Conservation (phyloP, 2,888 invertebrate genomes). For the Halictus ligatus region DNA sequence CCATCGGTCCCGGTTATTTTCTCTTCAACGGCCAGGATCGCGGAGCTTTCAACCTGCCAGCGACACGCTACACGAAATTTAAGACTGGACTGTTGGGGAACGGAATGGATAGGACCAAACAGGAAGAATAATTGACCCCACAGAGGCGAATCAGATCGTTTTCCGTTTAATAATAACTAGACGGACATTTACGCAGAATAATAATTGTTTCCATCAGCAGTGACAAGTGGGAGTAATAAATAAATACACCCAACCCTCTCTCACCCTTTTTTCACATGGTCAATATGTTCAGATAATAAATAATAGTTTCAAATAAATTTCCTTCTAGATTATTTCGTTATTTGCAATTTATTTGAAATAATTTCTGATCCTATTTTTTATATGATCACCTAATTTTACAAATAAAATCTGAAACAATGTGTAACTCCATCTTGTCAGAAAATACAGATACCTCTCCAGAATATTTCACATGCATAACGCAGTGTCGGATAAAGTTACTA, state of each 20-base stretch:
- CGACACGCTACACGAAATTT: constrained; percentile 3
- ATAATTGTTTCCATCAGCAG: neutral
- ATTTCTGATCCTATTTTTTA: no score
- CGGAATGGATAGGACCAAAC: neutral
- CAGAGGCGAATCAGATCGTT: neutral
- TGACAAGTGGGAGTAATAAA: neutral
- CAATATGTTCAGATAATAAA: no score
- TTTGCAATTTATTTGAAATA: no score
- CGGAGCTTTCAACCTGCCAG: neutral
- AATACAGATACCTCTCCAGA: no score
- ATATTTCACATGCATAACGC: no score
- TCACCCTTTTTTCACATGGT: no score
- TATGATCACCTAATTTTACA: no score
- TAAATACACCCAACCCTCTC: neutral
- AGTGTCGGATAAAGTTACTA: no score
- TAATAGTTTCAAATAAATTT: no score
- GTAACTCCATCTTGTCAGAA: no score
- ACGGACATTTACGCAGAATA: neutral
- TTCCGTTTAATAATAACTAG: neutral
- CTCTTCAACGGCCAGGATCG: neutral
- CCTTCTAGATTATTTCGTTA: no score
- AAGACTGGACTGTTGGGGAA: neutral
- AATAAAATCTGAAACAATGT: no score
- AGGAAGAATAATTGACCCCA: neutral
- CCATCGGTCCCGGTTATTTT: neutral